Percentiles rank a stretch among this genome's conserved stretches.
Evolutionary conservation across 2,113 vertebrate species (phyloP).

Genomic region (Furnarius figulus): DNA sequence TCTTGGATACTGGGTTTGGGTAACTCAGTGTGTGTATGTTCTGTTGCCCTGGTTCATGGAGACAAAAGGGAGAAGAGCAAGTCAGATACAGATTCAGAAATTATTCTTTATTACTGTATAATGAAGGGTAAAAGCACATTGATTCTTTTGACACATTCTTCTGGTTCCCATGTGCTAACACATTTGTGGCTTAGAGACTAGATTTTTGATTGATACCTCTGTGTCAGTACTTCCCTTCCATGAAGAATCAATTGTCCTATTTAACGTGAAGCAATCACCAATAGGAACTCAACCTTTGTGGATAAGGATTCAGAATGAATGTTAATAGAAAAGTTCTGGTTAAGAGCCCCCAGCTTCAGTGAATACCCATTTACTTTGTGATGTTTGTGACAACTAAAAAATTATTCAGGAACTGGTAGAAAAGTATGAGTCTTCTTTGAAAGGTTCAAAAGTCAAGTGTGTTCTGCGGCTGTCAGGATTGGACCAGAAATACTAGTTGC

Average conservation of each 20-base stretch:
- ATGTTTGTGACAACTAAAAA: background rate
- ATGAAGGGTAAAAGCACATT: background rate
- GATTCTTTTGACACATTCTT: background rate
- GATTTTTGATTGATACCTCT: slow-evolving; percentile 33
- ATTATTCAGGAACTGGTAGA: background rate
- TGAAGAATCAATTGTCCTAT: slow-evolving; percentile 17
- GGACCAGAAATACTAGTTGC: background rate
- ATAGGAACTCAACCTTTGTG: background rate
- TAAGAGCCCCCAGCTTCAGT: background rate
- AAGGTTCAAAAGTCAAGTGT: background rate
- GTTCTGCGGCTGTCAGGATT: background rate
- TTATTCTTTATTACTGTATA: background rate
- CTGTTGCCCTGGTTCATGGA: background rate
- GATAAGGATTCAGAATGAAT: background rate
- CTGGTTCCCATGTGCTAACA: background rate
- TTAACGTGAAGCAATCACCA: background rate
- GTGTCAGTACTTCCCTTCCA: background rate
- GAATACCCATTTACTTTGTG: background rate
- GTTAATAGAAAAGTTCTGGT: background rate
- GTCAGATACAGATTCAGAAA: background rate
- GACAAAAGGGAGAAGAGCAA: background rate
- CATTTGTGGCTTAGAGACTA: background rate
- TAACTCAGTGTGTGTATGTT: background rate
- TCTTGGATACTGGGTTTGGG: background rate
- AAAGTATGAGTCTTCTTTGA: background rate